These are phyloP conservation scores for Eristalinus aeneus DNA, from an alignment of 2,888 invertebrate species.

Conservation along the genomic window DNA sequence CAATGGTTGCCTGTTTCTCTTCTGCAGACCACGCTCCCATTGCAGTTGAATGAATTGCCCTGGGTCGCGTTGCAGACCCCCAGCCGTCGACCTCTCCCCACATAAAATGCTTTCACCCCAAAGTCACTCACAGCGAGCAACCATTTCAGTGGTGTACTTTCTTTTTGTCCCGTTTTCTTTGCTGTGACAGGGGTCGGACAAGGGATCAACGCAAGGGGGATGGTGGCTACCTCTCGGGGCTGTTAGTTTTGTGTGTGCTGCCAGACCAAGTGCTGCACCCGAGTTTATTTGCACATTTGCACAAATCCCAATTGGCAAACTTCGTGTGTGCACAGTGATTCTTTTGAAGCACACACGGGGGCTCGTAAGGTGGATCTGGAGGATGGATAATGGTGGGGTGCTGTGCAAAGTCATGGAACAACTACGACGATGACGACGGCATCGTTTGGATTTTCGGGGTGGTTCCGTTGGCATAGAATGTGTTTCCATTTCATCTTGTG, in stretches of 20 bases:
- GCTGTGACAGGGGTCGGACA: background rate
- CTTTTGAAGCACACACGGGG: slow-evolving; percentile 48
- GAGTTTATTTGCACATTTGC: slow-evolving; percentile 67
- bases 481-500: slow-evolving; percentile 58
- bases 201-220: background rate
- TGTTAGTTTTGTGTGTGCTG: slow-evolving; percentile 41
- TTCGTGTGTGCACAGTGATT: slow-evolving; percentile 58
- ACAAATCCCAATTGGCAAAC: slow-evolving; percentile 67
- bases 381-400: background rate
- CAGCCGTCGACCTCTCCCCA: background rate
- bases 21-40: background rate
- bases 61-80: background rate
- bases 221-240: background rate
- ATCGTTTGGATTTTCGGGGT: slow-evolving; percentile 27
- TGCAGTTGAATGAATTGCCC: slow-evolving; percentile 15
- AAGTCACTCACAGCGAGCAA: slow-evolving; percentile 32
- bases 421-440: background rate
- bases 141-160: slow-evolving; percentile 37
- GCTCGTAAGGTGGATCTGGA: background rate
- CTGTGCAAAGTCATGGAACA: background rate
- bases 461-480: background rate
- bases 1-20: background rate
- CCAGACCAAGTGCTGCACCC: slow-evolving; percentile 35
- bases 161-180: background rate
- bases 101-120: slow-evolving; percentile 42